Percentiles rank a stretch among this genome's conserved stretches.
Conservation (phyloP, 1,140 invertebrate species). For the Drosophila guanche region DNA sequence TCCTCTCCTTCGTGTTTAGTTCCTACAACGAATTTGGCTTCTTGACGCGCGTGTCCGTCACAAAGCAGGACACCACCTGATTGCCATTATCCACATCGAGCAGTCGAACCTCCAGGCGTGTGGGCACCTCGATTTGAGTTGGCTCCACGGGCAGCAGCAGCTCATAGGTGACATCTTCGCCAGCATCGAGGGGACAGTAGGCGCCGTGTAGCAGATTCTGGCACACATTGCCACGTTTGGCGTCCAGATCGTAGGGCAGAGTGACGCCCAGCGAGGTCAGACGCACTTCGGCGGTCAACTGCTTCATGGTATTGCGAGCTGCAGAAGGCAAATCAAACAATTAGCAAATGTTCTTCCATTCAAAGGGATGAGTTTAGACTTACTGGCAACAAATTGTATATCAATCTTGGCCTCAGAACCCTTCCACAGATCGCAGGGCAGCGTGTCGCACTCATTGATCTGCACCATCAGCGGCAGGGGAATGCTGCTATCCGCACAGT, state of each 20-base stretch:
- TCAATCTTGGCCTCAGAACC: constrained; percentile 54
- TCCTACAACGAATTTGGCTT: constrained; percentile 29
- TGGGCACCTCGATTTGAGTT: constrained; percentile 64
- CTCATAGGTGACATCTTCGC: constrained; percentile 75
- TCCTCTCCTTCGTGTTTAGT: neutral
- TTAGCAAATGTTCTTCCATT: too few species aligned
- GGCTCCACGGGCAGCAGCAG: constrained; percentile 52
- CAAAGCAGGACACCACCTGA: constrained; percentile 58
- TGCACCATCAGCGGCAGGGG: constrained; percentile 64
- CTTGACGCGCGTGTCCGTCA: constrained; percentile 64
- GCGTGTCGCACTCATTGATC: constrained; percentile 55
- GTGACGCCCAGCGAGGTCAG: constrained; percentile 66
- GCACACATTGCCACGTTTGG: constrained; percentile 60
- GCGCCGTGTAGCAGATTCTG: constrained; percentile 64
- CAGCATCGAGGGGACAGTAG: constrained; percentile 72
- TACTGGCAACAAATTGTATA: constrained; percentile 77
- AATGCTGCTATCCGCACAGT: constrained; percentile 45
- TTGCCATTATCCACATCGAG: constrained; percentile 40
- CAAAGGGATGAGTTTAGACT: too few species aligned
- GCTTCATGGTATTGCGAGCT: constrained; percentile 57
- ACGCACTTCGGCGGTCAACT: constrained; percentile 52
- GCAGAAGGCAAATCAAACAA: neutral
- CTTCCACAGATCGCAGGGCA: constrained; percentile 68
- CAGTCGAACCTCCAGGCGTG: constrained; percentile 58
- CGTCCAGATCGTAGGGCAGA: constrained; percentile 61